A percentile compares a stretch with the other conserved stretches of the same genome.
Conservation (phyloP, 2,113 vertebrate species). For the Stegostoma tigrinum region DNA sequence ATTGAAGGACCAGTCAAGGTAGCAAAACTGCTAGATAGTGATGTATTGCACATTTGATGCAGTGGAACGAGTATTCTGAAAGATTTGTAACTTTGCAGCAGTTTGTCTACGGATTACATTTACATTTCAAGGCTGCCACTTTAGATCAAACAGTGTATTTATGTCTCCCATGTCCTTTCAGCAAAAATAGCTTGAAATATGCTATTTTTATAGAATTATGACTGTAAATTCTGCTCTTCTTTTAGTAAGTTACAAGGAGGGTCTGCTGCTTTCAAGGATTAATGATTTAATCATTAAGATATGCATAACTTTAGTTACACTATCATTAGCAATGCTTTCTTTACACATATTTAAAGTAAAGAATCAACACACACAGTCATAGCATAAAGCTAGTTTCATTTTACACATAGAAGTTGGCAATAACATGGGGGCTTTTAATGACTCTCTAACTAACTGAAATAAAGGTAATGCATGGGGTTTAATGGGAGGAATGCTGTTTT, state of each 20-base stretch:
- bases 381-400: background rate
- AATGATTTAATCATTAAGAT: background rate
- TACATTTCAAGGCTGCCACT: constrained; percentile 36
- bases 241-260: background rate
- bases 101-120: constrained; percentile 32
- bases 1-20: background rate
- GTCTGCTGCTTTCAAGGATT: background rate
- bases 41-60: background rate
- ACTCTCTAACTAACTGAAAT: background rate
- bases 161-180: background rate
- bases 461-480: background rate
- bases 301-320: background rate
- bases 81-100: constrained; percentile 29
- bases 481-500: background rate
- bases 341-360: background rate
- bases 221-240: background rate
- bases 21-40: background rate
- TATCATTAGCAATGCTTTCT: background rate
- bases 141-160: constrained; percentile 12
- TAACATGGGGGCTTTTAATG: background rate
- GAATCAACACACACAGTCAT: background rate
- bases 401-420: background rate
- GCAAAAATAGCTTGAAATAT: constrained; percentile 14
- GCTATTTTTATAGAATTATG: background rate
- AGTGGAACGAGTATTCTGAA: background rate